These are phyloP conservation scores for Clarias laeviceps DNA, from an alignment of 2,797 vertebrate genomes.

Conservation along the genomic window DNA sequence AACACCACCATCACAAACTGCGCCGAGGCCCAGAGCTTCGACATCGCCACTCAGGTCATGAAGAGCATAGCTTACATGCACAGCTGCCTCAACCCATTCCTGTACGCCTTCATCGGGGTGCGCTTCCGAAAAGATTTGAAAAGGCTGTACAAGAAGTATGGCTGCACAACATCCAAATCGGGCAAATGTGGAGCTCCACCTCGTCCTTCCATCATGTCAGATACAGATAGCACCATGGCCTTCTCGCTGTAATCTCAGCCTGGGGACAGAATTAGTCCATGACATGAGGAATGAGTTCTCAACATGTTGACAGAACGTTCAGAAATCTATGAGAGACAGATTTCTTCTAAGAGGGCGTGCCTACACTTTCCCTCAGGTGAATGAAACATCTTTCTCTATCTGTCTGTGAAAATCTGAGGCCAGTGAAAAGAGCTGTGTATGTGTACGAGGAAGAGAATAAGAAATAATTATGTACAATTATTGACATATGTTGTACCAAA, in stretches of 20 bases:
- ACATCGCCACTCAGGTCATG: conserved; percentile 75
- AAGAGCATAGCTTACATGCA: conserved; percentile 84
- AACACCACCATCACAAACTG: conserved; percentile 67
- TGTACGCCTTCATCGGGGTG: conserved; percentile 85
- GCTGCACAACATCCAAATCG: conserved; percentile 55
- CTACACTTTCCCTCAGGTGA: background rate
- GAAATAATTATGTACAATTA: background rate
- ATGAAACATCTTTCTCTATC: background rate
- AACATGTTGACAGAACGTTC: background rate
- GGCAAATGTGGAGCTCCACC: conserved; percentile 59
- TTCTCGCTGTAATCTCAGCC: conserved; percentile 69
- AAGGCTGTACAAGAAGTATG: conserved; percentile 63
- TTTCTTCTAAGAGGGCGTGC: background rate
- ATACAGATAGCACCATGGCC: conserved; percentile 72
- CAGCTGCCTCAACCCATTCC: conserved; percentile 87
- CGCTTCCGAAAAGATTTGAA: conserved; percentile 78
- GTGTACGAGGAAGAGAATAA: background rate
- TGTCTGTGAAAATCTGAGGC: background rate
- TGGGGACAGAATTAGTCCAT: background rate
- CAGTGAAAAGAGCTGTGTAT: background rate
- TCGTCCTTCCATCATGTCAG: conserved; percentile 71
- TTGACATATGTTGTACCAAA: background rate
- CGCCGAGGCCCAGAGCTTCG: conserved; percentile 54
- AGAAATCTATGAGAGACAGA: background rate
- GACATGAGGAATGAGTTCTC: conserved; percentile 10